Conservation (phyloP, 2,113 vertebrate species). For the Pelusios castaneus region DNA sequence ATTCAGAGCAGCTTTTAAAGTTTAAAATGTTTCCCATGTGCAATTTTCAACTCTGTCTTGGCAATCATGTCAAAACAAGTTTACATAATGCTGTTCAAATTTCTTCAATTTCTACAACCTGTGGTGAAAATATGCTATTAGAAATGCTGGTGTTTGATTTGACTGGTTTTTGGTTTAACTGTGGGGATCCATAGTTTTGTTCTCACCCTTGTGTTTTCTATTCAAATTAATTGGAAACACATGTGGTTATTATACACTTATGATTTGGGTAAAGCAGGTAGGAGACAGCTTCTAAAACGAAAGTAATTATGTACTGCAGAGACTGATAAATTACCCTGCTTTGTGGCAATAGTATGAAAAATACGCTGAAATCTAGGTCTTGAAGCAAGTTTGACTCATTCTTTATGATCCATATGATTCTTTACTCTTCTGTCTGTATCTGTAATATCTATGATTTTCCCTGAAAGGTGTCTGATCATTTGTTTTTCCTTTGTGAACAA, state of each 20-base stretch:
- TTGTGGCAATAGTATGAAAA: background rate
- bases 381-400: background rate
- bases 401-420: background rate
- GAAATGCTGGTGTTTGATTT: background rate
- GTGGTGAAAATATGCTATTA: slow-evolving; percentile 22
- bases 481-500: background rate
- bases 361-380: background rate
- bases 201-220: background rate
- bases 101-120: background rate
- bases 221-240: background rate
- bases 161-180: background rate
- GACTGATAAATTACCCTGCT: background rate
- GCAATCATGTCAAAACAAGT: slow-evolving; percentile 24
- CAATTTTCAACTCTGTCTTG: background rate
- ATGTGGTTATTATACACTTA: background rate
- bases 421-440: background rate
- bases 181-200: accelerated
- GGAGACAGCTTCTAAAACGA: background rate
- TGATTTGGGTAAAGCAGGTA: background rate
- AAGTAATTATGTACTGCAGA: background rate
- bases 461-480: background rate
- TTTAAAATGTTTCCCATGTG: background rate
- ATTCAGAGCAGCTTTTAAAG: background rate
- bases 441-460: accelerated
- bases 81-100: background rate